Base-by-base conservation (phyloP, 53 echinoderm and acorn worm genomes). In the Pentamera pediparva region DNA sequence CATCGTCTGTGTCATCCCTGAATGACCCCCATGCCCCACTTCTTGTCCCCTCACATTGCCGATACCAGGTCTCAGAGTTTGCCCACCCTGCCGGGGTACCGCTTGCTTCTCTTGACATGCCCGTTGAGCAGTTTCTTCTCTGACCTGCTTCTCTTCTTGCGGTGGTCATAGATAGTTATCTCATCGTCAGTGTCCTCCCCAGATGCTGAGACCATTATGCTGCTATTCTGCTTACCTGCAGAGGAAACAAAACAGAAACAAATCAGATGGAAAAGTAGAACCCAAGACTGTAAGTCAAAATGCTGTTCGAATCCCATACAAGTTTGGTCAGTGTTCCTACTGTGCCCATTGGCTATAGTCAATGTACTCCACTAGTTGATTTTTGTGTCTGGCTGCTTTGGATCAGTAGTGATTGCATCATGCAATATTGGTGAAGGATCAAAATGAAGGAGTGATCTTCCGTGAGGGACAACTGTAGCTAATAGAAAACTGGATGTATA, bases 121-220 rank as follows among this genome's bases (percentile, higher is more conserved):
- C 92, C 92, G 39, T 92, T 92, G 64, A 85, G 59, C 3, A 77
- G 86, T 49, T 92, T 92, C 72, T 63, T 75, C 26, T 72, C 73
- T 5, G 85, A 88, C 60, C 84, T 81, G 33, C 59, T 84, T 48
- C 79, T 81, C 15, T 85, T 85, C 61, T 92, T 92, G 60, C 85
- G 82, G 78, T 72, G 63, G 65, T 92, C 92, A 52, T 88, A 92
- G 11, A 92, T 77, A 6, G 92, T 92, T 9, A 91, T 91, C 65
- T 91, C 98, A 56, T 98, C 98, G 28, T 89, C 98, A 12, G 86
- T 81, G 70, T 98, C 94, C 32, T 94, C 94, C 17, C 84, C 93
- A 0, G 91, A 88, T 30, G 88, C 91, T 13, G 91, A 91, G 6
- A 92, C 83, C 98, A 98, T 98, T 59, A 98, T 98, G 71, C 91